Evolutionary conservation across 2,888 invertebrate species (phyloP).

Genomic region (Pseudanteris insignis): DNA sequence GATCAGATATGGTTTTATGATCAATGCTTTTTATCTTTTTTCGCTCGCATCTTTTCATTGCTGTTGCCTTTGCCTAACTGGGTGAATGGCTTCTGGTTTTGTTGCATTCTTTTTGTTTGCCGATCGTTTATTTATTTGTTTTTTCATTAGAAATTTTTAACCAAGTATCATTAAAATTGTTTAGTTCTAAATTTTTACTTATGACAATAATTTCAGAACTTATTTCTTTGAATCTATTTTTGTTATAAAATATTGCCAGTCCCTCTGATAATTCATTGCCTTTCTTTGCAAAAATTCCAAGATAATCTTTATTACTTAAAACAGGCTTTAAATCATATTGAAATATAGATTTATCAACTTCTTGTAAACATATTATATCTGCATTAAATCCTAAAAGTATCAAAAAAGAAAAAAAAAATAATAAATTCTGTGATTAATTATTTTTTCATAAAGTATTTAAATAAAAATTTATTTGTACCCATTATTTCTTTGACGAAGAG

Average conservation of each 20-base stretch:
- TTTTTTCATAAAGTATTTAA: neutral
- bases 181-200: slow-evolving; percentile 70
- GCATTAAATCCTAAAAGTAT: slow-evolving; percentile 79
- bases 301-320: slow-evolving; percentile 69
- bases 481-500: slow-evolving; percentile 83
- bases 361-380: slow-evolving; percentile 91
- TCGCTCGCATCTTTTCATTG: neutral
- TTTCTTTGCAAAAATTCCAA: slow-evolving; percentile 76
- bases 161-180: slow-evolving; percentile 73
- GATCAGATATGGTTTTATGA: slow-evolving; percentile 18
- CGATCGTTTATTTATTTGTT: slow-evolving; percentile 68
- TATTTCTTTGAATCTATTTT: slow-evolving; percentile 75
- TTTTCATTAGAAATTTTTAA: slow-evolving; percentile 71
- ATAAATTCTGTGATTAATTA: neutral
- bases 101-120: too few species aligned
- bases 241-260: slow-evolving; percentile 79
- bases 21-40: slow-evolving; percentile 10
- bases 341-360: slow-evolving; percentile 86
- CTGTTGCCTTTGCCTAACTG: slow-evolving; percentile 1
- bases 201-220: slow-evolving; percentile 70
- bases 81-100: slow-evolving; percentile 9
- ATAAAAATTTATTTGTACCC: slow-evolving; percentile 67
- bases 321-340: slow-evolving; percentile 73
- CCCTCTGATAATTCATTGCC: slow-evolving; percentile 83
- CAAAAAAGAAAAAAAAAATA: neutral